These are phyloP conservation scores for Apodemia mormo DNA, from an alignment of 2,888 invertebrate species.

Conservation along the genomic window DNA sequence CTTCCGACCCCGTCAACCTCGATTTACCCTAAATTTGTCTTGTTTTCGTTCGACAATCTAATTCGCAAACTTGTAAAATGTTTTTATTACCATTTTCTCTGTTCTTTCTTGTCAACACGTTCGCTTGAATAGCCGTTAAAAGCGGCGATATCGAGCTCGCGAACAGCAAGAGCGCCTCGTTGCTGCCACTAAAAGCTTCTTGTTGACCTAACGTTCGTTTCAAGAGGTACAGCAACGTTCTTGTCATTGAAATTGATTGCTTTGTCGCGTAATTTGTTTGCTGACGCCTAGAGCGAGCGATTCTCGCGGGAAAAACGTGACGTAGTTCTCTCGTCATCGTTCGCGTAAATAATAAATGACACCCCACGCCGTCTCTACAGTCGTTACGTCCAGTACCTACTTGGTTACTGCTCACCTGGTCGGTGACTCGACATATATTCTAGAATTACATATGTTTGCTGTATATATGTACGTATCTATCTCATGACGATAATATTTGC, in stretches of 20 bases:
- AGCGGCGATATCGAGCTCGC: conserved; percentile 53
- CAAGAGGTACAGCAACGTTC: conserved; percentile 68
- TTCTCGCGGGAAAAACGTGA: conserved; percentile 67
- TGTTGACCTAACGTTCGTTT: conserved; percentile 79
- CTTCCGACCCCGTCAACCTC: conserved; percentile 68
- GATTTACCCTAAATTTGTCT: conserved; percentile 73
- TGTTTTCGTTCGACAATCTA: conserved; percentile 70
- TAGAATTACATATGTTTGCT: background rate
- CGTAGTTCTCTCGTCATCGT: conserved; percentile 66
- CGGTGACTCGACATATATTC: conserved; percentile 48
- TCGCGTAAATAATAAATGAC: conserved; percentile 74
- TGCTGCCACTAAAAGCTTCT: conserved; percentile 74
- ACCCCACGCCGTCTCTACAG: conserved; percentile 41
- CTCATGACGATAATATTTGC: too few relatives aligned
- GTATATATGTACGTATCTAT: too few relatives aligned
- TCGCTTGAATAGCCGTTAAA: conserved; percentile 53
- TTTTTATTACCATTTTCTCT: conserved; percentile 57
- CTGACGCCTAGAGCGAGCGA: conserved; percentile 55
- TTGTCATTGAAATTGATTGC: conserved; percentile 80
- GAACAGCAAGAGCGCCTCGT: conserved; percentile 58
- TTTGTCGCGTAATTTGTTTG: conserved; percentile 82
- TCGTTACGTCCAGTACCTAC: conserved; percentile 32
- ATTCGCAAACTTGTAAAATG: conserved; percentile 63
- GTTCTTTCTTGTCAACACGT: conserved; percentile 50
- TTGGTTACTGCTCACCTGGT: conserved; percentile 31